A percentile compares a stretch with the other conserved stretches of the same genome.
These are phyloP conservation scores for Toxotes lorentzi DNA, from an alignment of 2,797 vertebrate species.

Conservation along the genomic window DNA sequence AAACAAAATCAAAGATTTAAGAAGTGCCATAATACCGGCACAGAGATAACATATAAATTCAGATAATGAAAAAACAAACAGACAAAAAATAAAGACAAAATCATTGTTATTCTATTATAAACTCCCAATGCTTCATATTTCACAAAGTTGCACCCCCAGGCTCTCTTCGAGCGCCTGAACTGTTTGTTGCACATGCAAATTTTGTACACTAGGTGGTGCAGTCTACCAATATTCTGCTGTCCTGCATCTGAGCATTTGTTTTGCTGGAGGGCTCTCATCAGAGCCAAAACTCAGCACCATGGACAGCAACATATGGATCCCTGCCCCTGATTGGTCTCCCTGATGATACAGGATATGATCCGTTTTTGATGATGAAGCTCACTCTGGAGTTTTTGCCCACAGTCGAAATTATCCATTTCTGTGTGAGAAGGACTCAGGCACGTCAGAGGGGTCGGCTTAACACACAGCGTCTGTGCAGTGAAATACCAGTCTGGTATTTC, in stretches of 20 bases:
- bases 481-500: conserved; percentile 1
- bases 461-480: not conserved
- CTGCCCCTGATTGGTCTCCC: not conserved
- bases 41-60: not conserved
- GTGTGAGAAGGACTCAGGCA: not conserved
- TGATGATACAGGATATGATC: not conserved
- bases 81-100: not conserved
- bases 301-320: conserved; percentile 56
- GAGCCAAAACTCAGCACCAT: conserved; percentile 58
- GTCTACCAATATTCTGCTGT: conserved; percentile 3
- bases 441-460: not conserved
- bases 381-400: not conserved
- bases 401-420: not conserved
- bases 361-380: conserved; percentile 9
- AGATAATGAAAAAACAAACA: not conserved
- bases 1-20: not conserved
- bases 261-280: not conserved
- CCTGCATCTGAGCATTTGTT: not conserved
- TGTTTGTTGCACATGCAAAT: conserved; percentile 23
- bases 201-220: conserved; percentile 71
- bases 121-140: not conserved
- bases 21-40: not conserved
- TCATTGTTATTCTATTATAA: not conserved
- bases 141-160: not conserved
- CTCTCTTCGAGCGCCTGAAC: not conserved